These are phyloP conservation scores for Megaleporinus macrocephalus DNA, from an alignment of 2,113 vertebrate genomes.

Conservation along the genomic window DNA sequence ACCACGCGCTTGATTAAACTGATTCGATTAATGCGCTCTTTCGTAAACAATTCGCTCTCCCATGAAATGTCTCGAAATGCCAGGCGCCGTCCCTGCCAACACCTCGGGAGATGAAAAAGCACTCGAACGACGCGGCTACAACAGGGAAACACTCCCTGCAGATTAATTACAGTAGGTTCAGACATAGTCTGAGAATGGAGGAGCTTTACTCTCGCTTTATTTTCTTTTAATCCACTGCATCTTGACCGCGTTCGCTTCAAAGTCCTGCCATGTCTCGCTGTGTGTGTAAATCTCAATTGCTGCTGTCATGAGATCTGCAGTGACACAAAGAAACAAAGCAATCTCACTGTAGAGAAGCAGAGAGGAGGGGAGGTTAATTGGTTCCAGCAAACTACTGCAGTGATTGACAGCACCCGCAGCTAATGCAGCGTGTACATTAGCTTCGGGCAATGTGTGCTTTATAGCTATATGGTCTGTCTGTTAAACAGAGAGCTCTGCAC, in stretches of 20 bases:
- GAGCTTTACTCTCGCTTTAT: not conserved
- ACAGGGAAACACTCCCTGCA: not conserved
- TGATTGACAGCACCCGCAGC: not conserved
- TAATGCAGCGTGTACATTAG: not conserved
- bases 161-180: conserved; percentile 2
- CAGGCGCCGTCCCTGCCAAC: not conserved
- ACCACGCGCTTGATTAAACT: conserved; percentile 18
- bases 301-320: not conserved
- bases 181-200: not conserved
- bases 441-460: not conserved
- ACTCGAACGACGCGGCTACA: not conserved
- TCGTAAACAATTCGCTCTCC: conserved; percentile 3
- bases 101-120: not conserved
- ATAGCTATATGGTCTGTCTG: not conserved
- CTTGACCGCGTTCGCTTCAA: not conserved
- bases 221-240: not conserved
- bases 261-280: not conserved
- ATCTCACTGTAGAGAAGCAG: not conserved
- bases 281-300: conserved; percentile 3
- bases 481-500: not conserved
- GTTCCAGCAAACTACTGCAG: not conserved
- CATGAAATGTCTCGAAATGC: conserved; percentile 26
- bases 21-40: conserved; percentile 27
- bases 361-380: conserved; percentile 16
- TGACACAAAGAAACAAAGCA: not conserved